phyloP scores from a whole-genome alignment of 2,113 vertebrate genomes.

The Andinoacara biseriatus region DNA sequence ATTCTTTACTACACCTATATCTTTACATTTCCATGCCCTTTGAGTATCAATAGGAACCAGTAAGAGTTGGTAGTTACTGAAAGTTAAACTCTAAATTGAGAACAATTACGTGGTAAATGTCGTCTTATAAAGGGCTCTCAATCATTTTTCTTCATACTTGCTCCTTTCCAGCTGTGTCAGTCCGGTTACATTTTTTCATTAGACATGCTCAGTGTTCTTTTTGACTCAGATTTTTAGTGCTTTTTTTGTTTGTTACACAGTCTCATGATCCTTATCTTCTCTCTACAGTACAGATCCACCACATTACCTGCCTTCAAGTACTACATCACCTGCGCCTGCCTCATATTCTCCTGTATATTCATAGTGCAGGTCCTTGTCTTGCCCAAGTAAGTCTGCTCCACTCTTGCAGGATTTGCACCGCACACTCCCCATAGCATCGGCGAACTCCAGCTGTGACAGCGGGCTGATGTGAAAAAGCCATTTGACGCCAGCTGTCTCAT shows the following conservation, averaged over 20 bases:
- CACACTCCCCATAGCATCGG: not conserved
- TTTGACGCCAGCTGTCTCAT: conserved; percentile 66
- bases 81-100: not conserved
- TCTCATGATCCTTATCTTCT: not conserved
- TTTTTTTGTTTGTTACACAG: not conserved
- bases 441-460: conserved; percentile 44
- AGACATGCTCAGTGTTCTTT: not conserved
- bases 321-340: conserved; percentile 94
- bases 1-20: not conserved
- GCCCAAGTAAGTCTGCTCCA: conserved; percentile 89
- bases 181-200: not conserved
- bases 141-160: not conserved
- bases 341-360: conserved; percentile 98
- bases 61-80: not conserved
- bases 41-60: not conserved
- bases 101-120: not conserved
- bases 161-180: not conserved
- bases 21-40: not conserved
- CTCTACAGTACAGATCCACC: conserved; percentile 90
- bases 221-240: not conserved
- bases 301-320: conserved; percentile 96
- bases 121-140: not conserved
- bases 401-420: not conserved
- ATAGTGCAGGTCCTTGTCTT: conserved; percentile 93
- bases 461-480: conserved; percentile 47